These are phyloP conservation scores for Macrocentrus cingulum DNA, from an alignment of 1,140 invertebrate species.

Conservation along the genomic window DNA sequence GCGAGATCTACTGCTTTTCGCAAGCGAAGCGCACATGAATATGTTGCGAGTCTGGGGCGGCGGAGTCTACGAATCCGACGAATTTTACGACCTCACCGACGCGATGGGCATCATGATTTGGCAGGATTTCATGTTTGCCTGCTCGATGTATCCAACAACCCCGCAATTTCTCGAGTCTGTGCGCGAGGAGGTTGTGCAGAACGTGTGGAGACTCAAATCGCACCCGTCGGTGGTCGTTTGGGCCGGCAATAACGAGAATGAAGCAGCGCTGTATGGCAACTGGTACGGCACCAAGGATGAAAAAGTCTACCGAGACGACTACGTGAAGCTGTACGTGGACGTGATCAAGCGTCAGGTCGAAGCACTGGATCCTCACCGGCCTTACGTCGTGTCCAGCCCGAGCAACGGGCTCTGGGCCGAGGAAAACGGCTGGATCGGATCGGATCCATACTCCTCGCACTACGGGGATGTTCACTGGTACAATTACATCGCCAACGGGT, in stretches of 20 bases:
- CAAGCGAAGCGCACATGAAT: slow-evolving; percentile 84
- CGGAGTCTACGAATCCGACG: slow-evolving; percentile 90
- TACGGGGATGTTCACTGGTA: slow-evolving; percentile 97
- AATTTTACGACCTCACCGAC: slow-evolving; percentile 87
- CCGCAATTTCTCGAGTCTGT: slow-evolving; percentile 75
- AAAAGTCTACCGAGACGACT: slow-evolving; percentile 74
- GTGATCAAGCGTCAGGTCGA: slow-evolving; percentile 72
- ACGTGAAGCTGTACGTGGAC: slow-evolving; percentile 82
- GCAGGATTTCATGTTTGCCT: slow-evolving; percentile 98
- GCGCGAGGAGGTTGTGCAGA: slow-evolving; percentile 77
- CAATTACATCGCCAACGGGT: slow-evolving; percentile 81
- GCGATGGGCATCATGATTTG: slow-evolving; percentile 81
- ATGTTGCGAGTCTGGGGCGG: slow-evolving; percentile 97
- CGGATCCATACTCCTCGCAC: slow-evolving; percentile 73
- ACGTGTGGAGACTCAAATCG: slow-evolving; percentile 80
- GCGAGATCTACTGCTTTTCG: slow-evolving; percentile 69
- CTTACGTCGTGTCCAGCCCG: slow-evolving; percentile 87
- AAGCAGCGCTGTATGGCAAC: slow-evolving; percentile 80
- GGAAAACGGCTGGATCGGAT: slow-evolving; percentile 73
- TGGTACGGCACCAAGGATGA: slow-evolving; percentile 75
- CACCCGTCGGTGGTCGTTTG: slow-evolving; percentile 88
- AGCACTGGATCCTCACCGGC: slow-evolving; percentile 64
- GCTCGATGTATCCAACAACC: slow-evolving; percentile 88
- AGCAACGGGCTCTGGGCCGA: slow-evolving; percentile 83
- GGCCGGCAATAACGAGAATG: slow-evolving; percentile 98